Conservation (phyloP, 1,140 invertebrate genomes). For the Drosophila tropicalis region DNA sequence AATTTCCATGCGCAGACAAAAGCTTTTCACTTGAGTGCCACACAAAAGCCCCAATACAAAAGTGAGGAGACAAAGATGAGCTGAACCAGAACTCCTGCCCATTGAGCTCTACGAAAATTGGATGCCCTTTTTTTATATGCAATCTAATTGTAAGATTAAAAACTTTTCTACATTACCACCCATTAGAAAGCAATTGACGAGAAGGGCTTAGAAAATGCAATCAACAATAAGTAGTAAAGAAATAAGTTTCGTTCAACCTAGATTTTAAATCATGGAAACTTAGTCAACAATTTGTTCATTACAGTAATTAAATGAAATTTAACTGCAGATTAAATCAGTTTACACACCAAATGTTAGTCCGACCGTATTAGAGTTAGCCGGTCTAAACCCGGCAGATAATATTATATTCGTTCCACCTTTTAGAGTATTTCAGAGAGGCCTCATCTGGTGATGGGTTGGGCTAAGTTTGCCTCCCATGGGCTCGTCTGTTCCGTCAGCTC, state of each 20-base stretch:
- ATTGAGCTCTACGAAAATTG: slow-evolving; percentile 8
- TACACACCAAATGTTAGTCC: no score
- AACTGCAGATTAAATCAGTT: no score
- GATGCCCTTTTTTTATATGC: background rate
- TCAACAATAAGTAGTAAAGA: no score
- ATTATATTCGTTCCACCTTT: background rate
- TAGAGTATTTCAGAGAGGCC: slow-evolving; percentile 30
- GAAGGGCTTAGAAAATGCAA: no score
- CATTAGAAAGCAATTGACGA: background rate
- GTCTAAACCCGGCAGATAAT: background rate
- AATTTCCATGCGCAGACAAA: slow-evolving; percentile 79
- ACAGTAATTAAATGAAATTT: no score
- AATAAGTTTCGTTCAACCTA: no score
- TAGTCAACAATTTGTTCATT: no score
- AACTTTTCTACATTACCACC: background rate
- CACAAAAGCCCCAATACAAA: slow-evolving; percentile 63
- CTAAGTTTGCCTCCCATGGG: slow-evolving; percentile 12
- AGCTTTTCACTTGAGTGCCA: slow-evolving; percentile 78
- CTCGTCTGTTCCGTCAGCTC: slow-evolving; percentile 13
- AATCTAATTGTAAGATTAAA: slow-evolving; percentile 35
- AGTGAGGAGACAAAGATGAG: slow-evolving; percentile 31
- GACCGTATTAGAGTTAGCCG: no score
- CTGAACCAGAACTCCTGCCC: slow-evolving; percentile 2
- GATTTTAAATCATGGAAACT: no score
- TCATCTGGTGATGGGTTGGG: background rate